A percentile compares a stretch with the other conserved stretches of the same genome.
phyloP scores from a whole-genome alignment of 2,888 invertebrate species.

The Eulithis prunata region DNA sequence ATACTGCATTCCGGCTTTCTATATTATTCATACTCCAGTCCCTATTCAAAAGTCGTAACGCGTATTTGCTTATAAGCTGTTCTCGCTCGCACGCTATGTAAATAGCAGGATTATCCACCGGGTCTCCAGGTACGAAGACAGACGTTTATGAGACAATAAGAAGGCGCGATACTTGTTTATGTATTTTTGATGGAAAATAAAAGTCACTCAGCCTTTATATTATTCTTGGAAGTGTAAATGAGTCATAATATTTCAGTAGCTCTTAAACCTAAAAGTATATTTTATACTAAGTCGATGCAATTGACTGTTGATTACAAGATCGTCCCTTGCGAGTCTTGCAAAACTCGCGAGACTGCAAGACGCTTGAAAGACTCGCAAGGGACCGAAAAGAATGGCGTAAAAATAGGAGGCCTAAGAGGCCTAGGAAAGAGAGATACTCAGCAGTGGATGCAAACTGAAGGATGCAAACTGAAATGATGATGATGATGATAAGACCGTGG shows the following conservation, averaged over 20 bases:
- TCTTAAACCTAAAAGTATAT: too few relatives aligned
- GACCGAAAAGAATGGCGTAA: too few relatives aligned
- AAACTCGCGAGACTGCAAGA: too few relatives aligned
- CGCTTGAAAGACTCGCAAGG: too few relatives aligned
- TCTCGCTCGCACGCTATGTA: slow-evolving; percentile 25
- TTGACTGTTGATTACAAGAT: too few relatives aligned
- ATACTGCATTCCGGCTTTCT: neutral
- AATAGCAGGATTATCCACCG: slow-evolving; percentile 28
- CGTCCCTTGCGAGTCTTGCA: too few relatives aligned
- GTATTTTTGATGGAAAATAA: slow-evolving; percentile 20
- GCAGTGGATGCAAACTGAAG: too few relatives aligned
- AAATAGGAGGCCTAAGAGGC: too few relatives aligned
- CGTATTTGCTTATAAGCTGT: slow-evolving; percentile 27
- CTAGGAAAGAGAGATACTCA: too few relatives aligned
- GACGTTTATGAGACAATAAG: slow-evolving; percentile 32
- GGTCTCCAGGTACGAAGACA: slow-evolving; percentile 19
- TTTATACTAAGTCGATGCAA: too few relatives aligned
- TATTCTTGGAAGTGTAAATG: slow-evolving; percentile 4
- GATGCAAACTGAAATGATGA: too few relatives aligned
- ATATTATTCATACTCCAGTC: neutral
- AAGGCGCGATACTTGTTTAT: slow-evolving; percentile 23
- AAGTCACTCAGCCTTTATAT: slow-evolving; percentile 11
- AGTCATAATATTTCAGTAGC: slow-evolving; percentile 9
- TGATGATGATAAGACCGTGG: too few relatives aligned
- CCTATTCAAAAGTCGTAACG: slow-evolving; percentile 18